Conservation (phyloP, 92 coral and sea anemone species). For the Palythoa grandis region DNA sequence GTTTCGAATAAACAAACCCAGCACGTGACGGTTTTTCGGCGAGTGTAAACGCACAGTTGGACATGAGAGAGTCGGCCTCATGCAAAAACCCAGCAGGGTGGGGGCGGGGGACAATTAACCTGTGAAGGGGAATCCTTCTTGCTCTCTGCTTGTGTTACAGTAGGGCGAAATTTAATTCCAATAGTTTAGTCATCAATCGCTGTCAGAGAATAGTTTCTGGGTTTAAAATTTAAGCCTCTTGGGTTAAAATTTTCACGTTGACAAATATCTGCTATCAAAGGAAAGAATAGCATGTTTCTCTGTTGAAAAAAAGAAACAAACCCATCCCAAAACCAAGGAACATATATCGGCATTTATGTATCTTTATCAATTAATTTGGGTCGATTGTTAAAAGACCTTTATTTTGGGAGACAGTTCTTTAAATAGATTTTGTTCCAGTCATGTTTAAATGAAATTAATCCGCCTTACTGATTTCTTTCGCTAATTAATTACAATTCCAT, state of each 20-base stretch:
- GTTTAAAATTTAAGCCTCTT: background rate
- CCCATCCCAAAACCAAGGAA: no score
- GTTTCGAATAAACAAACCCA: constrained; percentile 37
- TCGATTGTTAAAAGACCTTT: background rate
- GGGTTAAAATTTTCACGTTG: background rate
- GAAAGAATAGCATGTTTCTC: no score
- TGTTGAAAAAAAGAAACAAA: no score
- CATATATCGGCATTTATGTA: no score
- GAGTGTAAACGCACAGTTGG: constrained; percentile 39
- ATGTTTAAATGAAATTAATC: no score
- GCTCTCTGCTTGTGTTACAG: constrained; percentile 14
- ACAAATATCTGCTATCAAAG: no score
- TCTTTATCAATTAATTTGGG: no score
- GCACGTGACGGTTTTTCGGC: constrained; percentile 40
- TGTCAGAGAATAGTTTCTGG: constrained; percentile 11
- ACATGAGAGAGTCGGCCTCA: constrained; percentile 12
- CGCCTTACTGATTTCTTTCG: no score
- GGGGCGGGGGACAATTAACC: constrained; percentile 42
- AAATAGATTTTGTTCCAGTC: no score
- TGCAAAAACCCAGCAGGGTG: constrained; percentile 4
- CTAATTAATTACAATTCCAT: no score
- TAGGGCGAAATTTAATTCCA: constrained; percentile 9
- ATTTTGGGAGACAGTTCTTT: background rate
- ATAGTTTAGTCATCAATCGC: constrained; percentile 21
- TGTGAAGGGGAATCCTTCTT: constrained; percentile 15